Conservation (phyloP, 2,888 invertebrate genomes). For the Zelleria hepariella region DNA sequence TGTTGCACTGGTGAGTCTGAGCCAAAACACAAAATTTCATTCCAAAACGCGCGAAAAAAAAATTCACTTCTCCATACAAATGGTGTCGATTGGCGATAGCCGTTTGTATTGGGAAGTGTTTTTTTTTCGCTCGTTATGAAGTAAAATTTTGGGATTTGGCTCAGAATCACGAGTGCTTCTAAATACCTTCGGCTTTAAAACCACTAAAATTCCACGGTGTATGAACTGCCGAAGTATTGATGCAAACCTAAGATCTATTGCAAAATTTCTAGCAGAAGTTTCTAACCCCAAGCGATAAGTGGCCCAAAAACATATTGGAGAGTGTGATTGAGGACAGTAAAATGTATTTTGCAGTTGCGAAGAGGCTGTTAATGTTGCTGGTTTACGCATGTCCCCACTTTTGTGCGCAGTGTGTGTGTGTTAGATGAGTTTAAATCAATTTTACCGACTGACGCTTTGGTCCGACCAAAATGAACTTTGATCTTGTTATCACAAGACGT, state of each 20-base stretch:
- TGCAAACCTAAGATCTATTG: neutral
- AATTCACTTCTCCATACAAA: too few species aligned
- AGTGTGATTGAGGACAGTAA: neutral
- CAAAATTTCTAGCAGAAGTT: neutral
- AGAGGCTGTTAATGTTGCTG: neutral
- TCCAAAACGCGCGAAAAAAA: too few species aligned
- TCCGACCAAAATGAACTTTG: constrained; percentile 69
- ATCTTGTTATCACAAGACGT: constrained; percentile 65
- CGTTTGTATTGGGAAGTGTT: too few species aligned
- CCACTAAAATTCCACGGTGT: too few species aligned
- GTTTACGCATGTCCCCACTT: neutral
- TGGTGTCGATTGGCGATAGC: too few species aligned
- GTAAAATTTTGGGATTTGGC: too few species aligned
- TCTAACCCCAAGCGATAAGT: neutral
- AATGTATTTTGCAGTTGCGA: neutral
- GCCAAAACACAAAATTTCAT: too few species aligned
- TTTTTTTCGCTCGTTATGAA: too few species aligned
- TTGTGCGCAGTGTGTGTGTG: constrained; percentile 3
- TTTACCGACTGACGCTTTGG: constrained; percentile 67
- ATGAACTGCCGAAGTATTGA: too few species aligned
- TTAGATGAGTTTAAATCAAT: constrained; percentile 7
- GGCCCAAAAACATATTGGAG: neutral
- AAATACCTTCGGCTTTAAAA: too few species aligned
- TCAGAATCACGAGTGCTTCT: too few species aligned
- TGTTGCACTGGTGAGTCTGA: too few species aligned